Base-by-base conservation (phyloP, 2,888 invertebrate genomes). In the Stenichneumon culpator region DNA sequence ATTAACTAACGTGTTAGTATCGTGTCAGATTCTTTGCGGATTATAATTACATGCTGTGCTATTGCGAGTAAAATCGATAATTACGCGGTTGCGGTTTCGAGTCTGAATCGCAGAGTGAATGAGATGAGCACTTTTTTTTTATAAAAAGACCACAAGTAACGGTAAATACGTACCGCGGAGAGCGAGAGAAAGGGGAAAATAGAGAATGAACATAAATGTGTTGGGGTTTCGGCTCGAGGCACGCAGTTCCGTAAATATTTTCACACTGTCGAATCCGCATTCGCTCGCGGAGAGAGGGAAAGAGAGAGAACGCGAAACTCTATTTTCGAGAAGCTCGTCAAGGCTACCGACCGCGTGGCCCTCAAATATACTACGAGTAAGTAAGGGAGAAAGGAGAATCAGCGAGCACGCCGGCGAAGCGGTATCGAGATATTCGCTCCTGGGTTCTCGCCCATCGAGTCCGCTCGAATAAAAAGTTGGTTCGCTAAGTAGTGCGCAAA, bases 271-370 rank as follows among this genome's bases (percentile, higher is more conserved):
- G 75, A 65, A 28, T 52, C 72, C 50, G 72, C 54, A 57, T 39
- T 44, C 52, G 16, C n/a, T 63, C 52, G 75, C 25, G 32, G 65
- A 60, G 63, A 36, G 39, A 65, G 36, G 32, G 11, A 9, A n/a
- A 22, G 52, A 47, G 63, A 36, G 39, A 65, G 50, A 50, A 25
- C 22, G 25, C n/a, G 52, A 67, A 44, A 47, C 44, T 67, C 75
- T 83, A 80, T 83, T 83, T 83, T 79, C 50, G 83, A 74, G 57
- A 75, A 75, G 65, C 75, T 75, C 75, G 75, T 75, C 83, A 75
- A 83, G 79, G 79, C 69, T 50, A 54, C 50, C 65, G 75, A 74
- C 73, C 70, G 65, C 75, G 79, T 75, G 83, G 74, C 75, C 63
- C 57, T 70, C 78, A 75, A 68, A 83, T 28, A 73, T 60, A 68